These are phyloP conservation scores for Anguilla anguilla DNA, from an alignment of 2,797 vertebrate genomes.

Conservation along the genomic window DNA sequence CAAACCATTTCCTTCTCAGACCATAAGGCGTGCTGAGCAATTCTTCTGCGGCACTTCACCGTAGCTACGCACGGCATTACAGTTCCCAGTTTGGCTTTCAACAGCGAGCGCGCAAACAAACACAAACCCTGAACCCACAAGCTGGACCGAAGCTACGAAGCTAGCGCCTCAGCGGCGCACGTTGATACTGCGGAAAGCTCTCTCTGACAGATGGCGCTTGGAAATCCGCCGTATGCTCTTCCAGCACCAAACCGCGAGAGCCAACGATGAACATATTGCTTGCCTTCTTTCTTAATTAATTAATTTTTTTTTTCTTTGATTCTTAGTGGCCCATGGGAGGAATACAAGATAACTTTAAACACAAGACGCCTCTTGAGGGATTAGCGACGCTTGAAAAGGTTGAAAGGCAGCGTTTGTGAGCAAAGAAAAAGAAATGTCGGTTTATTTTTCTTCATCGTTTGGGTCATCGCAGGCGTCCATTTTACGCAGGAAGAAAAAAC, in stretches of 20 bases:
- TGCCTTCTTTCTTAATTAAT: slow-evolving; percentile 40
- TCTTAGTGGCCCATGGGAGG: slow-evolving; percentile 49
- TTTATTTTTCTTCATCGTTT: neutral
- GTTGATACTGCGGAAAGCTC: slow-evolving; percentile 55
- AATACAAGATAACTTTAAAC: slow-evolving; percentile 35
- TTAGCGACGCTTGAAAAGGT: slow-evolving; percentile 12
- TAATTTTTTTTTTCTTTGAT: slow-evolving; percentile 45
- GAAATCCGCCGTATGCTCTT: slow-evolving; percentile 31
- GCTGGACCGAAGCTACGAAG: slow-evolving; percentile 39
- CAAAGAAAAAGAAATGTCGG: neutral
- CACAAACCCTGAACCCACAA: slow-evolving; percentile 26
- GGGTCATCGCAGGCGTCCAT: neutral
- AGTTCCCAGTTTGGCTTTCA: neutral
- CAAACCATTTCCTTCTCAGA: neutral
- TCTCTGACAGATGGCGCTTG: slow-evolving; percentile 59
- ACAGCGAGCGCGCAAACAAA: slow-evolving; percentile 36
- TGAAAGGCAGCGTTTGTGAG: neutral
- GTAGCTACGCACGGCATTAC: too few species aligned
- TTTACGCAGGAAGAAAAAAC: neutral
- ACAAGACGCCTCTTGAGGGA: slow-evolving; percentile 27
- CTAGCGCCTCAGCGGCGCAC: slow-evolving; percentile 53
- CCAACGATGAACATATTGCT: slow-evolving; percentile 57
- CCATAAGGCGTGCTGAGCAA: neutral
- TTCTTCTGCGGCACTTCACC: too few species aligned
- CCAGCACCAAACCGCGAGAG: slow-evolving; percentile 39